Conservation (phyloP, 2,113 vertebrate species). For the Colossoma macropomum region DNA sequence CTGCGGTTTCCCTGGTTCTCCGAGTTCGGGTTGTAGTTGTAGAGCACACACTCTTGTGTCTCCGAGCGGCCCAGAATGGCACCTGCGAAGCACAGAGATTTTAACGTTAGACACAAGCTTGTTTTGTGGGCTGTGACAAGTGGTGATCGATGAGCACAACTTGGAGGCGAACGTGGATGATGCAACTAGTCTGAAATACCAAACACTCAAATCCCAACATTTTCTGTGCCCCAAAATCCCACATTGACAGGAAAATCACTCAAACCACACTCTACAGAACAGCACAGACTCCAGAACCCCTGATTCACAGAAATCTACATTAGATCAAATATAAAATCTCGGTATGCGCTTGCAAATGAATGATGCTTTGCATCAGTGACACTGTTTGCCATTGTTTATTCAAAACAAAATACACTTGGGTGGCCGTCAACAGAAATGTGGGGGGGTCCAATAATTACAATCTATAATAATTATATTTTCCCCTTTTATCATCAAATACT, state of each 20-base stretch:
- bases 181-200: slow-evolving; percentile 4
- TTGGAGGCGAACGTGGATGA: background rate
- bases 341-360: background rate
- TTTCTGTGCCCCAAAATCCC: background rate
- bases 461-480: no score
- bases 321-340: background rate
- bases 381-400: no score
- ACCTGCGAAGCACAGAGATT: slow-evolving; percentile 73
- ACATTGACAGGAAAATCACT: background rate
- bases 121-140: background rate
- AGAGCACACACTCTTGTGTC: slow-evolving; percentile 93
- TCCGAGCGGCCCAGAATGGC: slow-evolving; percentile 98
- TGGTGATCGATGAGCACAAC: background rate
- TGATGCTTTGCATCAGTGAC: no score
- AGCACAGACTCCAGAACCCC: background rate
- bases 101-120: background rate
- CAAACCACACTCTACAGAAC: background rate
- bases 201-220: background rate
- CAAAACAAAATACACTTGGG: no score
- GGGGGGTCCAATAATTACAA: no score
- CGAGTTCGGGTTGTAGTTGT: slow-evolving; percentile 88
- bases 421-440: no score
- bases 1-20: slow-evolving; percentile 93
- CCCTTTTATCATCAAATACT: no score
- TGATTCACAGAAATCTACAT: background rate